Conservation (phyloP, 2,888 invertebrate species). For the Scotopteryx bipunctaria region DNA sequence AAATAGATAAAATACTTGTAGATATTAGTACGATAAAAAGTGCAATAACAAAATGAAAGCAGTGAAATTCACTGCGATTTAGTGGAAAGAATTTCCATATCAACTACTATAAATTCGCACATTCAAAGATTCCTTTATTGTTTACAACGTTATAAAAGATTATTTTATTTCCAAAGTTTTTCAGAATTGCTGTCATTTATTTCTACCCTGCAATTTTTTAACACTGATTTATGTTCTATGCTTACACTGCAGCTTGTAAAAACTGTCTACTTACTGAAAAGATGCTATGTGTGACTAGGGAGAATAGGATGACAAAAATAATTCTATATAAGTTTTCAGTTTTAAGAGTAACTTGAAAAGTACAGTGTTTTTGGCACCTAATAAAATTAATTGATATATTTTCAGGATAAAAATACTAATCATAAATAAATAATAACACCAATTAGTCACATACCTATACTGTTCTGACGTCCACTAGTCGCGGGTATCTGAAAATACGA, state of each 20-base stretch:
- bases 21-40: not conserved
- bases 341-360: too few relatives aligned
- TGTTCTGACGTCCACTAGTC: too few relatives aligned
- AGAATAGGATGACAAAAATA: constrained; percentile 9
- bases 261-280: constrained; percentile 32
- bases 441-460: too few relatives aligned
- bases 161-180: constrained; percentile 24
- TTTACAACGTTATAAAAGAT: constrained; percentile 30
- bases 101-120: constrained; percentile 19
- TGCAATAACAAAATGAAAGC: constrained; percentile 4
- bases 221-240: constrained; percentile 36
- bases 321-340: not conserved
- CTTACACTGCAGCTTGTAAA: constrained; percentile 36
- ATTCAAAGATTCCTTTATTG: constrained; percentile 23
- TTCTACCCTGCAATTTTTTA: constrained; percentile 27
- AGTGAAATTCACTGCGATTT: constrained; percentile 10
- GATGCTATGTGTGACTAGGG: constrained; percentile 29
- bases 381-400: too few relatives aligned
- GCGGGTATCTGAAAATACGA: too few relatives aligned
- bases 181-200: constrained; percentile 29
- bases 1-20: too few relatives aligned
- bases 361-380: too few relatives aligned
- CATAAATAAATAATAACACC: too few relatives aligned
- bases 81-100: constrained; percentile 10
- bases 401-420: too few relatives aligned